Evolutionary conservation across 2,888 invertebrate genomes (phyloP).

Genomic region (Seladonia tumulorum): DNA sequence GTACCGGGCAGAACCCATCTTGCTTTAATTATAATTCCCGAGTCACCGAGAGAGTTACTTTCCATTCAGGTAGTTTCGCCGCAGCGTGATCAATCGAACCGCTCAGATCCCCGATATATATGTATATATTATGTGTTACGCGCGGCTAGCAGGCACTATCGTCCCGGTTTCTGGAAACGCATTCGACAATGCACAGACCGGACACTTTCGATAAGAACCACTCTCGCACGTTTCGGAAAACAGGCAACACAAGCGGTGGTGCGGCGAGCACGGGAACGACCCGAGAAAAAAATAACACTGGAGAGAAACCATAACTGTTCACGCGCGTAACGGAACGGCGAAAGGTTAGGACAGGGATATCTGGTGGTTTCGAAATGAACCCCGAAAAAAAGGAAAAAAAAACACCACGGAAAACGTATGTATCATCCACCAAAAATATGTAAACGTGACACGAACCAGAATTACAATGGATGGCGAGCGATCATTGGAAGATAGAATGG

Average conservation of each 20-base stretch:
- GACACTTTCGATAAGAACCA: constrained; percentile 41
- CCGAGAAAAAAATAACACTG: background rate
- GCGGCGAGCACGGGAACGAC: constrained; percentile 1
- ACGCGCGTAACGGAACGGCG: constrained; percentile 35
- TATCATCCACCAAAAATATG: constrained; percentile 34
- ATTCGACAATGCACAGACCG: constrained; percentile 38
- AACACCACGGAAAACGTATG: constrained; percentile 24
- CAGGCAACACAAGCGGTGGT: background rate
- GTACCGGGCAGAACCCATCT: constrained; percentile 54
- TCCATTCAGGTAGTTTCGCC: constrained; percentile 64
- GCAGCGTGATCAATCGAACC: constrained; percentile 65
- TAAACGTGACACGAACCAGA: constrained; percentile 32
- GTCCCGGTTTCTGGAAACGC: constrained; percentile 49
- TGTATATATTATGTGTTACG: constrained; percentile 22
- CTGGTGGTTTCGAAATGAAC: background rate
- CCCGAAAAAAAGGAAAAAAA: background rate
- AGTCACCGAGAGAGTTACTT: constrained; percentile 59
- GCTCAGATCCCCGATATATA: constrained; percentile 37
- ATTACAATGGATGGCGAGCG: background rate
- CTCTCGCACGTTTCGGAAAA: constrained; percentile 15
- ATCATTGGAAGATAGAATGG: background rate
- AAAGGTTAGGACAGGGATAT: constrained; percentile 4
- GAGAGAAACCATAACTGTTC: background rate
- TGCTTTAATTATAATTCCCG: constrained; percentile 56
- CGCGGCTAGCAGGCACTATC: constrained; percentile 38